phyloP scores from a whole-genome alignment of 2,113 vertebrate species.

The Lamprotornis superbus region DNA sequence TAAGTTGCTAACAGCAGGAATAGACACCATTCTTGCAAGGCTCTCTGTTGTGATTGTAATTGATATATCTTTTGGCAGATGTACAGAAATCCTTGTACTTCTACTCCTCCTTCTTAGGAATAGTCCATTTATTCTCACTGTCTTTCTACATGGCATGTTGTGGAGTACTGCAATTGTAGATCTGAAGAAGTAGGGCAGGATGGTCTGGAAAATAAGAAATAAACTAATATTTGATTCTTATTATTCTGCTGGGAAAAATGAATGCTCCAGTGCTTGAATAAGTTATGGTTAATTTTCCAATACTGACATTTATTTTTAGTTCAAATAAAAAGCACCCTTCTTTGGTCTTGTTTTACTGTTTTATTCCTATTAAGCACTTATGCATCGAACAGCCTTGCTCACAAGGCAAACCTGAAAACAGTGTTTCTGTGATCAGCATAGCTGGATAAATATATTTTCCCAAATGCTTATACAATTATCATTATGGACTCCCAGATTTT shows the following conservation, averaged over 20 bases:
- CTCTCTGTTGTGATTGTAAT: neutral
- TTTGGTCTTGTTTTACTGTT: neutral
- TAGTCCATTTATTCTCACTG: neutral
- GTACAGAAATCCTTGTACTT: neutral
- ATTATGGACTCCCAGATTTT: accelerated
- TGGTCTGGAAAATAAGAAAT: neutral
- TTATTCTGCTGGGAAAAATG: neutral
- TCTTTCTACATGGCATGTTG: neutral
- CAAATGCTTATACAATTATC: neutral
- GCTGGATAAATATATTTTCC: neutral
- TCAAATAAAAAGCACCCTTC: accelerated
- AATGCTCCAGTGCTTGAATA: neutral
- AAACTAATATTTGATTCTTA: neutral
- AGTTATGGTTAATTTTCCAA: neutral
- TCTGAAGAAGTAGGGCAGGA: neutral
- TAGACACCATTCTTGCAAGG: neutral
- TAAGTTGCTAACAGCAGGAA: neutral
- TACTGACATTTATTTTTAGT: neutral
- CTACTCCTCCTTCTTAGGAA: neutral
- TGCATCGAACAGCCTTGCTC: neutral
- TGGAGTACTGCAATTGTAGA: neutral
- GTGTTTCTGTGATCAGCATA: neutral
- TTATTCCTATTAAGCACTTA: neutral
- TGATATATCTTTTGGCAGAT: neutral
- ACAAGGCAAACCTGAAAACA: neutral